Base-by-base conservation (phyloP, 2,888 invertebrate genomes). In the Pristionchus japonicus region DNA sequence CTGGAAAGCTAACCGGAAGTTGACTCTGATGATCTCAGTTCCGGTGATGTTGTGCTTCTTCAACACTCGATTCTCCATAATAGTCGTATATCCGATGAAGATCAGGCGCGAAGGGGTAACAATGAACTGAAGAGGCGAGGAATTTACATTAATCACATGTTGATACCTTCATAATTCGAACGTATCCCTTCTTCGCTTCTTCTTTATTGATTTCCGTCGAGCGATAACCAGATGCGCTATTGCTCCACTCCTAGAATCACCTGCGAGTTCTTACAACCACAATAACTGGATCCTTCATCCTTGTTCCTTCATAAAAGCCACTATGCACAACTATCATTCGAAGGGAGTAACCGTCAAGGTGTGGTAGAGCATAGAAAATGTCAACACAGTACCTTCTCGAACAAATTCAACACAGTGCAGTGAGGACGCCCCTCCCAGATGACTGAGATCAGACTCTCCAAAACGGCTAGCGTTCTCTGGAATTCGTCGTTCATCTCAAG, bases 61-160 rank as follows among this genome's bases (percentile, higher is more conserved):
- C 20, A 94, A 88, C 15, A 93, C 94, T 64, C 94, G 92, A 90
- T 94, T 94, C 3, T 91, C 92, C 94, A 94, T 94, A 86, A 94
- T 88, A 74, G 92, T 89, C 85, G 94, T 94, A 20, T 93, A 93
- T 4, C 93, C 91, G 37, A 92, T 90, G 87, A 92, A 92, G 43
- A 94, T 83, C 17, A 90, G 88, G 13, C 94, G 90, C 13, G 93
- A 91, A 11, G 94, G 94, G 0, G 94, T 94, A 43, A 92, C 89
- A 20, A 90, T 52, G n/a, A 90, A 74, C 89, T 90, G 17, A 43
- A 86, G 20, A 52, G 6, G 0, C 17, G 6, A n/a, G n/a, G n/a
- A n/a, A 20, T 52, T 52, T 20, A 6, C 6, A 52, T 20, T 52
- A 20, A 52, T 17, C 4, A 1, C 2, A 52, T 17, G 6, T 52